A percentile compares a stretch with the other conserved stretches of the same genome.
Evolutionary conservation across 2,797 vertebrate species (phyloP).

Genomic region (Hybognathus amarus): DNA sequence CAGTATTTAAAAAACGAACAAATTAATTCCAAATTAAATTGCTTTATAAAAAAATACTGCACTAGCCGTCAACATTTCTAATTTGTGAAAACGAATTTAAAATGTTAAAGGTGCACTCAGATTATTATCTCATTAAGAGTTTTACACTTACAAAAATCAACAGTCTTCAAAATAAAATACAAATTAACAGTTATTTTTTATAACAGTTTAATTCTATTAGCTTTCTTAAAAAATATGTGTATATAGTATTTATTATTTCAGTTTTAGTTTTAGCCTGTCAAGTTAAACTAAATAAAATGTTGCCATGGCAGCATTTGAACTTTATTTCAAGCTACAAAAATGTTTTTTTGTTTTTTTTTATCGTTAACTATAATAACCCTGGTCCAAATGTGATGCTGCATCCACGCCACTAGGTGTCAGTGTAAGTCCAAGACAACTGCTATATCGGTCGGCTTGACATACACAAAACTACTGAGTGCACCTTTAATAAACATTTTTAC

Average conservation of each 20-base stretch:
- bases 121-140: no score
- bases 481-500: slow-evolving; percentile 2
- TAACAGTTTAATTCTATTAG: neutral
- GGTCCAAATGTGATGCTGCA: neutral
- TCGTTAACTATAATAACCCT: neutral
- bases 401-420: neutral
- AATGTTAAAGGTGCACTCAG: slow-evolving; percentile 20
- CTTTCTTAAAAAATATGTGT: neutral
- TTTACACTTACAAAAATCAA: neutral
- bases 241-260: neutral
- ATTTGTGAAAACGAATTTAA: neutral
- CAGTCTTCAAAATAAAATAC: no score
- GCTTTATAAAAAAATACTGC: neutral
- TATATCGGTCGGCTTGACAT: neutral
- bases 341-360: neutral
- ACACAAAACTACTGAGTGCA: slow-evolving; percentile 10
- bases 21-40: neutral
- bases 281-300: neutral
- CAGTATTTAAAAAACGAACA: neutral
- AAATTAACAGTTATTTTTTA: no score
- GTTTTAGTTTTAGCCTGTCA: neutral
- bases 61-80: neutral
- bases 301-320: neutral
- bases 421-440: neutral
- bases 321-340: neutral